Conservation (phyloP, 2,888 invertebrate species). For the Conomelus anceps region DNA sequence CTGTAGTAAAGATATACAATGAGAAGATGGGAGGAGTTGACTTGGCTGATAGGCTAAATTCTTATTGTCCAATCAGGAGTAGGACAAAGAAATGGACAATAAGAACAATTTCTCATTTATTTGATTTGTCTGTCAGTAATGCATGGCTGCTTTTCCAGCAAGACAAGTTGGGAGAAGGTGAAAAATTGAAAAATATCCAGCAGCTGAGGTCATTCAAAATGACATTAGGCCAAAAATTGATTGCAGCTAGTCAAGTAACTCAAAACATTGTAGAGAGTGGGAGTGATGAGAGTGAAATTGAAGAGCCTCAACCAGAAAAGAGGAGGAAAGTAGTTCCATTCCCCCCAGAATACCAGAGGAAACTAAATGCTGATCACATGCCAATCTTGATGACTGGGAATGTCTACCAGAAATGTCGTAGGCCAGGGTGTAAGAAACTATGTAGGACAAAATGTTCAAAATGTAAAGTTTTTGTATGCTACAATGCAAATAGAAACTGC, state of each 20-base stretch:
- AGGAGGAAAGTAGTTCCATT: background rate
- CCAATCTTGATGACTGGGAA: background rate
- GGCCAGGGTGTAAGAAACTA: background rate
- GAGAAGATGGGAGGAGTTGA: background rate
- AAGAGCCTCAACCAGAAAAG: background rate
- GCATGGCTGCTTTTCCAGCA: background rate
- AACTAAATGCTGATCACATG: background rate
- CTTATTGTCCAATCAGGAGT: background rate
- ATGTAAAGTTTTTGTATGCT: background rate
- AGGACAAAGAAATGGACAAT: background rate
- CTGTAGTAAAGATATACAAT: background rate
- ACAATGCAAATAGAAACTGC: background rate
- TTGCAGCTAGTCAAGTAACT: background rate
- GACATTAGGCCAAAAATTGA: background rate
- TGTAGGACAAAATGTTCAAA: background rate
- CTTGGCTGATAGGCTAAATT: background rate
- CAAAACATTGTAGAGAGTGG: background rate
- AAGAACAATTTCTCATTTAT: background rate
- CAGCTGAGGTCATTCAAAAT: background rate
- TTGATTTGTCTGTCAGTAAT: too few species aligned
- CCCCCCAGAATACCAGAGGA: background rate
- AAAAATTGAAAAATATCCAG: background rate
- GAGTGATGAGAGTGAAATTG: background rate
- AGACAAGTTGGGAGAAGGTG: background rate
- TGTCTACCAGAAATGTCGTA: background rate